Percentiles rank a stretch among this genome's conserved stretches.
These are phyloP conservation scores for Dascyllus trimaculatus DNA, from an alignment of 2,113 vertebrate species.

Conservation along the genomic window DNA sequence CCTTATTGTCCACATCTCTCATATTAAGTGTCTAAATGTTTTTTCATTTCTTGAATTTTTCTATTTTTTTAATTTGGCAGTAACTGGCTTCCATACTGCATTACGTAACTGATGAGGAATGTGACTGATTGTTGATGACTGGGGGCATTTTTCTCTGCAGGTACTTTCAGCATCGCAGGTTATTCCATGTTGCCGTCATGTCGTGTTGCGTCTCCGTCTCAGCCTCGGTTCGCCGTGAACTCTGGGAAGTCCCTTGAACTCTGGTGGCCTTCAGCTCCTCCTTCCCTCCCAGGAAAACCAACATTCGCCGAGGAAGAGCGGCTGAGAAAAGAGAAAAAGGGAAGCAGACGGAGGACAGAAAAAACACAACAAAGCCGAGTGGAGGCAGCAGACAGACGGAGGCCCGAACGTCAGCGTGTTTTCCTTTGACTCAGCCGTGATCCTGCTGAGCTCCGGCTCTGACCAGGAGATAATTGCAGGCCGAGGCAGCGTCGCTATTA, in stretches of 20 bases:
- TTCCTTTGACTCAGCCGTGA: conserved; percentile 36
- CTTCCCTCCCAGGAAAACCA: conserved; percentile 60
- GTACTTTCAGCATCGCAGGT: conserved; percentile 77
- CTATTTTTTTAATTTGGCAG: background rate
- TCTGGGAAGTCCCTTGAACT: conserved; percentile 86
- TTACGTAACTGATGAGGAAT: conserved; percentile 23
- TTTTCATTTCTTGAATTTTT: background rate
- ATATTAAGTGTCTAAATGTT: too few relatives aligned
- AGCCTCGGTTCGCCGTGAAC: conserved; percentile 74
- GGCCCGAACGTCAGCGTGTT: conserved; percentile 5
- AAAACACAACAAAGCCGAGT: background rate
- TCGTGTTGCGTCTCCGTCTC: conserved; percentile 47
- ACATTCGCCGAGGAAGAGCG: conserved; percentile 46
- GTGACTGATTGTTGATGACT: background rate
- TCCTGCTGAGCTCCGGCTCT: conserved; percentile 28
- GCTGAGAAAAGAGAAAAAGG: conserved; percentile 31
- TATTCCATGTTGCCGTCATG: conserved; percentile 59
- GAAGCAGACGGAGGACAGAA: conserved; percentile 16
- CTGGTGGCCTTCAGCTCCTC: conserved; percentile 46
- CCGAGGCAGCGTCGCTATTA: too few relatives aligned
- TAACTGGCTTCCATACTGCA: conserved; percentile 4
- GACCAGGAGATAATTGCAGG: conserved; percentile 63
- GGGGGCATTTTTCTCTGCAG: conserved; percentile 65
- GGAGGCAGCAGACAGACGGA: conserved; percentile 32
- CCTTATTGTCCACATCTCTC: too few relatives aligned